Percentiles rank a stretch among this genome's conserved stretches.
phyloP scores from a whole-genome alignment of 2,113 vertebrate genomes.

The Stictonetta naevosa region DNA sequence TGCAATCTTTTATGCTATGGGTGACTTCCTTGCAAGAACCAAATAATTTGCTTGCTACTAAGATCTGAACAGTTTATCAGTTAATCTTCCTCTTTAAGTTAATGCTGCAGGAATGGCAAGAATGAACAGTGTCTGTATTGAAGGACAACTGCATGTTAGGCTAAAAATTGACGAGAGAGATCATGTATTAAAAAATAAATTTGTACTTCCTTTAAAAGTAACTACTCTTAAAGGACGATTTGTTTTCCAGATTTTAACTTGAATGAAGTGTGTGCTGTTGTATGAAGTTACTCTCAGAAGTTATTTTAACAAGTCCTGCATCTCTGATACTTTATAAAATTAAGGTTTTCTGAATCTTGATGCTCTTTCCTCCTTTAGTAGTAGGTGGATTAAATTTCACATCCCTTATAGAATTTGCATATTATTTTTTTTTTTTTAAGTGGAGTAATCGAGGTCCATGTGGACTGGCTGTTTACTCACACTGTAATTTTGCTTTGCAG shows the following conservation, averaged over 20 bases:
- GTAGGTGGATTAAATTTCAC: not conserved
- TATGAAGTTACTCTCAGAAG: not conserved
- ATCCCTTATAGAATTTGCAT: not conserved
- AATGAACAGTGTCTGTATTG: rapidly evolving
- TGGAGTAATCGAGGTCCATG: not conserved
- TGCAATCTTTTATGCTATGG: not conserved
- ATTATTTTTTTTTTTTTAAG: not conserved
- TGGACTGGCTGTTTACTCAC: not conserved
- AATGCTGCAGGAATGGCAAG: not conserved
- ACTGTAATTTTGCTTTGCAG: not conserved
- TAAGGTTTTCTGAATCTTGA: not conserved
- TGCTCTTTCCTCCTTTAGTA: not conserved
- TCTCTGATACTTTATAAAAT: not conserved
- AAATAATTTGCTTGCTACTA: too few species aligned
- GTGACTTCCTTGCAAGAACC: not conserved
- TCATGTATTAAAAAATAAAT: not conserved
- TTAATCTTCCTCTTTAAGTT: not conserved
- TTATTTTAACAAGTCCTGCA: not conserved
- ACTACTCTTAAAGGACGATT: not conserved
- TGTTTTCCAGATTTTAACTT: not conserved
- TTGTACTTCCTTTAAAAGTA: not conserved
- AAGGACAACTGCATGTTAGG: rapidly evolving
- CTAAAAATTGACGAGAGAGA: not conserved
- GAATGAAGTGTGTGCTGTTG: not conserved
- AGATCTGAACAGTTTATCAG: not conserved